A percentile compares a stretch with the other conserved stretches of the same genome.
These are phyloP conservation scores for Sebastes hubbsi DNA, from an alignment of 2,797 vertebrate species.

Conservation along the genomic window DNA sequence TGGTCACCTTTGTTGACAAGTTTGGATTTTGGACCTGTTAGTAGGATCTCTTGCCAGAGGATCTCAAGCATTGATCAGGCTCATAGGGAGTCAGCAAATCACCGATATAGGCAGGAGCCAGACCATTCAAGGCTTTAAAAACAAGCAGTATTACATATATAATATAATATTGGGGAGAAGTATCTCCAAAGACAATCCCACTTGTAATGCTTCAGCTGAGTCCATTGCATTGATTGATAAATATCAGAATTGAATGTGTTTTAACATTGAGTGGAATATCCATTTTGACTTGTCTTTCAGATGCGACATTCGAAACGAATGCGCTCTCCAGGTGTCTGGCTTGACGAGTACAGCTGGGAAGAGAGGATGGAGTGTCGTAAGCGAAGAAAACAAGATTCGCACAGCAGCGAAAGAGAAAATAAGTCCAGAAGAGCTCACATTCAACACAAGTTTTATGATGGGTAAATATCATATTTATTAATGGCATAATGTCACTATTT, in stretches of 20 bases:
- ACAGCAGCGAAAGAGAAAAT: constrained; percentile 92
- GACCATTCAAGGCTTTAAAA: no score
- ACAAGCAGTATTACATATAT: no score
- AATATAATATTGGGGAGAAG: not conserved
- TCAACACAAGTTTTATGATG: constrained; percentile 80
- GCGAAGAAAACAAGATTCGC: constrained; percentile 84
- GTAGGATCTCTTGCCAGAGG: no score
- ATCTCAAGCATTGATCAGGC: no score
- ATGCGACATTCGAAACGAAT: constrained; percentile 89
- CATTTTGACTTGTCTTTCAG: constrained; percentile 55
- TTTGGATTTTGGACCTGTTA: no score
- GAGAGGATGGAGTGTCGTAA: constrained; percentile 86
- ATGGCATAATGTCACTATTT: not conserved
- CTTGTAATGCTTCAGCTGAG: not conserved
- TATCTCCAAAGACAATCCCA: rapidly evolving
- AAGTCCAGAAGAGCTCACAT: constrained; percentile 80
- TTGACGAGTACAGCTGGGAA: constrained; percentile 86
- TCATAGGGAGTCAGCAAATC: no score
- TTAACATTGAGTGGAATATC: not conserved
- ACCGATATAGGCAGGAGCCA: no score
- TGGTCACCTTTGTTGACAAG: no score
- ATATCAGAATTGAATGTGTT: not conserved
- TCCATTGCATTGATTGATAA: not conserved
- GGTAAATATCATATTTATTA: constrained; percentile 78
- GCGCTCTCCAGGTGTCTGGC: constrained; percentile 85